Percentiles rank a stretch among this genome's conserved stretches.
These are phyloP conservation scores for Petaurus breviceps DNA, from an alignment of 2,113 vertebrate genomes.

Conservation along the genomic window DNA sequence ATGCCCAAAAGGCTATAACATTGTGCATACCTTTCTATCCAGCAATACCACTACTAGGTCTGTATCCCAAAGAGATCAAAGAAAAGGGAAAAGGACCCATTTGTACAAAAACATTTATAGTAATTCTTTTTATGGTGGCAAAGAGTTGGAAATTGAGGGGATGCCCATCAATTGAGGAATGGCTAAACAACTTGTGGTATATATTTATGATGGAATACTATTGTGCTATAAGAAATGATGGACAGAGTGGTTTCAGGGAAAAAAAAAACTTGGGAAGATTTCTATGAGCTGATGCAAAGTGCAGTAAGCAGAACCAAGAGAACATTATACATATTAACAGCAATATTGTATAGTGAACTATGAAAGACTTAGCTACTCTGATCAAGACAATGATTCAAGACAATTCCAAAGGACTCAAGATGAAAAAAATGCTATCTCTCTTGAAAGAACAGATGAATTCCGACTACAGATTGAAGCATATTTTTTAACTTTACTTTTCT, in stretches of 20 bases:
- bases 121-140: not conserved
- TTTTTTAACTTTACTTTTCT: no score
- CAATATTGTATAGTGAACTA: no score
- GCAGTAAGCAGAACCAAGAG: no score
- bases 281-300: no score
- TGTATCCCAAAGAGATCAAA: not conserved
- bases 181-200: not conserved
- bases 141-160: not conserved
- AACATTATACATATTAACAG: no score
- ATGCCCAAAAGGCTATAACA: not conserved
- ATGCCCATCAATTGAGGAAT: not conserved
- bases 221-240: not conserved
- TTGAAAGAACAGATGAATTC: no score
- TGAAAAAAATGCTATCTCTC: no score
- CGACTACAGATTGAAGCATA: no score
- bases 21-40: not conserved
- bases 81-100: not conserved
- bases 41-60: not conserved
- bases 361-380: no score
- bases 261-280: not conserved
- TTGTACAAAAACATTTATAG: not conserved
- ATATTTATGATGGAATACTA: not conserved
- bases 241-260: not conserved
- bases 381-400: no score
- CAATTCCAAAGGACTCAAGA: no score